Evolutionary conservation across 2,888 invertebrate genomes (phyloP), one percentile per base, ranked within the genome.

Genomic region (Oegoconia quadripuncta): DNA sequence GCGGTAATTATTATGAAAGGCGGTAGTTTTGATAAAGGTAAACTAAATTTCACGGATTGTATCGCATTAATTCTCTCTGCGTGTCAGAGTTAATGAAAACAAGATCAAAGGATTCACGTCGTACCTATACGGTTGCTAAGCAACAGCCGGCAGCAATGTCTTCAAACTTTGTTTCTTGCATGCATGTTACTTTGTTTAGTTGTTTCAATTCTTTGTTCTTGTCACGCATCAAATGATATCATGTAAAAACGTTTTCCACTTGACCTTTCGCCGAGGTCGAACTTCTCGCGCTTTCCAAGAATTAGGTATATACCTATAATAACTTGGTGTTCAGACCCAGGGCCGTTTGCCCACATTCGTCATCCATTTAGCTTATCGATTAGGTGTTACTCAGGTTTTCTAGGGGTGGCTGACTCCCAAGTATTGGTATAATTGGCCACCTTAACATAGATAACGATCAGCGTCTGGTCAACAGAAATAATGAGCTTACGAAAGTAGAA

Each of bases 381-480:
- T 67, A 30, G 23, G 22, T 39, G 47, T 25, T 34, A 59, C 55
- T 59, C 60, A 59, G 52, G 42, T 46, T 48, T 45, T 41, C 42
- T 53, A 49, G 59, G 65, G 74, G 69, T 74, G 56, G 65, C 60
- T 73, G 74, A 74, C 74, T 67, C 48, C 47, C 37, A 34, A 34
- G 15, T 41, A 61, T 57, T 56, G 44, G 42, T 42, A 25, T 62
- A 62, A 64, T 59, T 52, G 50, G 49, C 46, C 48, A 48, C 48
- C 59, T 71, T 69, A 63, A 55, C 66, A 64, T 66, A 62, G 66
- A 66, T 71, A 63, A 41, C 42, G 43, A 65, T 65, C 61, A 44
- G 33, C 40, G 46, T 44, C 46, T 46, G 35, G 38, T 52, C 48
- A 58, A 43, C 45, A 44, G 37, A 41, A 47, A 28, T 32, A 60